Evolutionary conservation across 2,797 vertebrate species (phyloP).

Genomic region (Mus caroli): DNA sequence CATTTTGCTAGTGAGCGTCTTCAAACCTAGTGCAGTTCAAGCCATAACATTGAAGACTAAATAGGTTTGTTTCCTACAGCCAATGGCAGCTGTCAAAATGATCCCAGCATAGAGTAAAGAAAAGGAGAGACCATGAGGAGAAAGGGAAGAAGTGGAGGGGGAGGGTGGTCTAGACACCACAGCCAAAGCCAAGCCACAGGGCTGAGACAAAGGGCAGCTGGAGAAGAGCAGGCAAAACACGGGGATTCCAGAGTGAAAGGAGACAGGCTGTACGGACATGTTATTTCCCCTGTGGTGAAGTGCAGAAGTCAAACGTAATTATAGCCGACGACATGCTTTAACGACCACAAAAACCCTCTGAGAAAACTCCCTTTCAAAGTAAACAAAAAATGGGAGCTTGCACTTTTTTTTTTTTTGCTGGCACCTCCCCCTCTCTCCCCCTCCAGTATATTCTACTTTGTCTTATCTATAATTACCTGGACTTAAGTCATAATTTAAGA

Average conservation of each 20-base stretch:
- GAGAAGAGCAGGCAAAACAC: conserved; percentile 47
- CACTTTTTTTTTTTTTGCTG: conserved; percentile 29
- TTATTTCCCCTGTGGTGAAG: conserved; percentile 71
- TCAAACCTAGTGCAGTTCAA: not conserved
- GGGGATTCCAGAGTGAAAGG: conserved; percentile 46
- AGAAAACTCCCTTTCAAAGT: conserved; percentile 74
- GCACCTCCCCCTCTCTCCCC: not conserved
- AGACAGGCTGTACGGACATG: conserved; percentile 41
- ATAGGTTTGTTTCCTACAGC: conserved; percentile 7
- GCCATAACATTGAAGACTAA: not conserved
- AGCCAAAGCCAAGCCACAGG: conserved; percentile 47
- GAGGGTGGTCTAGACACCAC: not conserved
- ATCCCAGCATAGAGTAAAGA: not conserved
- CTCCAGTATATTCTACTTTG: not conserved
- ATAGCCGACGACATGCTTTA: conserved; percentile 52
- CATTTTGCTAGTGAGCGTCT: not conserved
- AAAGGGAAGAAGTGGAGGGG: not conserved
- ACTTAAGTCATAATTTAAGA: conserved; percentile 74
- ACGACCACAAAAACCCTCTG: conserved; percentile 15
- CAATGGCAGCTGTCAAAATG: not conserved
- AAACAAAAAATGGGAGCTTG: conserved; percentile 64
- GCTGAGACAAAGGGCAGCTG: not conserved
- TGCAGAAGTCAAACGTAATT: conserved; percentile 76
- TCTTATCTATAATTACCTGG: conserved; percentile 78
- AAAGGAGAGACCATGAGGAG: not conserved